phyloP scores from a whole-genome alignment of 1,140 invertebrate genomes.

The Arctopsyche grandis region DNA sequence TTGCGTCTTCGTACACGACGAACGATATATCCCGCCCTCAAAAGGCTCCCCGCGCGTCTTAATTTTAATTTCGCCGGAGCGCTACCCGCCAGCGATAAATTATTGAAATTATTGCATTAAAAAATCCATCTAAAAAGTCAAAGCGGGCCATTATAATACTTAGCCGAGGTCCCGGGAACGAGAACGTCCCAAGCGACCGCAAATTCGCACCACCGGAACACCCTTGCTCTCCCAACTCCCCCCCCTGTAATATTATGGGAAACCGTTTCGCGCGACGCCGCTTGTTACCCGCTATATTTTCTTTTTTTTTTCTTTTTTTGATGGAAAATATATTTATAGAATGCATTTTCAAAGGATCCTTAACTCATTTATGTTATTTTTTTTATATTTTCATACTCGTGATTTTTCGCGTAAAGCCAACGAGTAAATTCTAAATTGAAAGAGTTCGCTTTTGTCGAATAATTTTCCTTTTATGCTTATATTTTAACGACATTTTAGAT shows the following conservation, averaged over 20 bases:
- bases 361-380: constrained; percentile 32
- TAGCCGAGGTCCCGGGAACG: constrained; percentile 8
- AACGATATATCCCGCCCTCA: constrained; percentile 34
- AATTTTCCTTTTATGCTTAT: no score
- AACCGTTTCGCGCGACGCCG: constrained; percentile 47
- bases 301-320: no score
- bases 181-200: constrained; percentile 40
- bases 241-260: constrained; percentile 52
- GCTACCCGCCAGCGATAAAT: constrained; percentile 68
- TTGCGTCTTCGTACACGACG: constrained; percentile 28
- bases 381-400: not conserved
- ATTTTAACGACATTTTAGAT: no score
- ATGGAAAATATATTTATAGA: constrained; percentile 28
- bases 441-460: not conserved
- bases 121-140: constrained; percentile 74
- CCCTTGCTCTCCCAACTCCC: constrained; percentile 20
- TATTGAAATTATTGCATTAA: constrained; percentile 76
- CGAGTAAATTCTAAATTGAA: not conserved
- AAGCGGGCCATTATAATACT: constrained; percentile 66
- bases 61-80: constrained; percentile 57
- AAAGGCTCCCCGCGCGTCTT: constrained; percentile 42
- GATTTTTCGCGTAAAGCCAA: not conserved
- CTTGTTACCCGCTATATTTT: constrained; percentile 3
- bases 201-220: not conserved
- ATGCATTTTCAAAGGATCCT: constrained; percentile 39